A percentile compares a stretch with the other conserved stretches of the same genome.
Conservation (phyloP, 2,888 invertebrate genomes). For the Dynastes tityus region DNA sequence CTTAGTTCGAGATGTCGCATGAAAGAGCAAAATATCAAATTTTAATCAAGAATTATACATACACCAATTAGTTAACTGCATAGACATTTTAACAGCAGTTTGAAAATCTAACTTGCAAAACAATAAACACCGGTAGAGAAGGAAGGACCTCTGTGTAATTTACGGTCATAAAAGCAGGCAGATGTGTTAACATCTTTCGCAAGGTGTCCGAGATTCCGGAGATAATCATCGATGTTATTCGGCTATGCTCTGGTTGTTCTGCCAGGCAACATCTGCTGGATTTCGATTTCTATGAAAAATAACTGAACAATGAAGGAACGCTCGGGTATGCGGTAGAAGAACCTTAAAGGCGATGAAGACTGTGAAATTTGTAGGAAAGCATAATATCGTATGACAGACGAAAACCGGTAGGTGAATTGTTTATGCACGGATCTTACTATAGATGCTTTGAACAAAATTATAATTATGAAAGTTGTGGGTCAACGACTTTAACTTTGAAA, state of each 20-base stretch:
- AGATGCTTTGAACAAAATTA: background rate
- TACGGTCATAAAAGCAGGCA: background rate
- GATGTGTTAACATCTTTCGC: slow-evolving; percentile 21
- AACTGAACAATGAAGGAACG: slow-evolving; percentile 22
- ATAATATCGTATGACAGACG: background rate
- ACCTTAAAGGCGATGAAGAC: slow-evolving; percentile 8
- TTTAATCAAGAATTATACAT: no score
- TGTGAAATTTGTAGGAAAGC: background rate
- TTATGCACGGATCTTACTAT: no score
- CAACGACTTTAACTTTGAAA: slow-evolving; percentile 7
- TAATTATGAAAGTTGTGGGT: slow-evolving; percentile 18
- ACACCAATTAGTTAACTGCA: no score
- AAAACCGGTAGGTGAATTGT: no score
- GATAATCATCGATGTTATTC: slow-evolving; percentile 54
- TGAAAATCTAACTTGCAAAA: slow-evolving; percentile 15
- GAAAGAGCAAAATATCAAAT: no score
- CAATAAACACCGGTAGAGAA: background rate
- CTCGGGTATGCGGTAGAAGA: background rate
- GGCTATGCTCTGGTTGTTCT: slow-evolving; percentile 53
- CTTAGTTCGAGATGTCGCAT: no score
- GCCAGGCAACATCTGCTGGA: slow-evolving; percentile 50
- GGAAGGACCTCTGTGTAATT: slow-evolving; percentile 2
- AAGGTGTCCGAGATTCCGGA: slow-evolving; percentile 39
- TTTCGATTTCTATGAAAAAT: slow-evolving; percentile 35
- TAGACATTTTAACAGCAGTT: background rate